Evolutionary conservation across 2,888 invertebrate species (phyloP).

Genomic region (Hydropsyche betteni): DNA sequence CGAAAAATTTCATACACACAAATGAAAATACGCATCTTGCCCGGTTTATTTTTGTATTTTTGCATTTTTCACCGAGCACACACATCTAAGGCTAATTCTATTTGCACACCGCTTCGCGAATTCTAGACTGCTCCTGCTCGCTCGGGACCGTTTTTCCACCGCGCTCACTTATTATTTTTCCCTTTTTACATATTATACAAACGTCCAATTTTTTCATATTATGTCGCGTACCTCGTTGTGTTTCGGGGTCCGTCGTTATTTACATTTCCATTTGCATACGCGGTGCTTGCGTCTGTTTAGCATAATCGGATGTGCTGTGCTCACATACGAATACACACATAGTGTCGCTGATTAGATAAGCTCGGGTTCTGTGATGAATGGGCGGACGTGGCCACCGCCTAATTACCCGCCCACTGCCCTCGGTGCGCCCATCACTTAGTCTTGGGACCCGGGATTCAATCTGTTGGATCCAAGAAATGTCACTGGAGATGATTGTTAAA

Average conservation of each 20-base stretch:
- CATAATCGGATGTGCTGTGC: slow-evolving; percentile 51
- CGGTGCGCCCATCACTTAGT: too few species aligned
- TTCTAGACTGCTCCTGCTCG: not conserved
- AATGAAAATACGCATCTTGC: too few species aligned
- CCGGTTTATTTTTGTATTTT: too few species aligned
- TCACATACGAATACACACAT: slow-evolving; percentile 30
- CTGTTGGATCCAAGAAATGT: too few species aligned
- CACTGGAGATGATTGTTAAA: too few species aligned
- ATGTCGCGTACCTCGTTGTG: too few species aligned
- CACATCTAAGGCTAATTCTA: slow-evolving; percentile 17
- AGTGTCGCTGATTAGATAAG: slow-evolving; percentile 50
- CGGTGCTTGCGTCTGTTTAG: slow-evolving; percentile 40
- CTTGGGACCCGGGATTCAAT: too few species aligned
- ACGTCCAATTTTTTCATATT: too few species aligned
- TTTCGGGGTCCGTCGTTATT: slow-evolving; percentile 12
- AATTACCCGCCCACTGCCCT: not conserved
- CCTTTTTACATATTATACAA: not conserved
- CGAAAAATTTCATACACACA: too few species aligned
- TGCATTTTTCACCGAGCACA: too few species aligned
- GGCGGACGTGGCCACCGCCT: slow-evolving; percentile 48
- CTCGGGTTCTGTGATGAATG: slow-evolving; percentile 48
- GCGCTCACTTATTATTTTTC: not conserved
- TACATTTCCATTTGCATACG: slow-evolving; percentile 40
- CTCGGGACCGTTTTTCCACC: not conserved
- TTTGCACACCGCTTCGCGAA: not conserved